Percentiles rank a stretch among this genome's conserved stretches.
Conservation (phyloP, 2,797 vertebrate genomes). For the Rhinogobio ventralis region DNA sequence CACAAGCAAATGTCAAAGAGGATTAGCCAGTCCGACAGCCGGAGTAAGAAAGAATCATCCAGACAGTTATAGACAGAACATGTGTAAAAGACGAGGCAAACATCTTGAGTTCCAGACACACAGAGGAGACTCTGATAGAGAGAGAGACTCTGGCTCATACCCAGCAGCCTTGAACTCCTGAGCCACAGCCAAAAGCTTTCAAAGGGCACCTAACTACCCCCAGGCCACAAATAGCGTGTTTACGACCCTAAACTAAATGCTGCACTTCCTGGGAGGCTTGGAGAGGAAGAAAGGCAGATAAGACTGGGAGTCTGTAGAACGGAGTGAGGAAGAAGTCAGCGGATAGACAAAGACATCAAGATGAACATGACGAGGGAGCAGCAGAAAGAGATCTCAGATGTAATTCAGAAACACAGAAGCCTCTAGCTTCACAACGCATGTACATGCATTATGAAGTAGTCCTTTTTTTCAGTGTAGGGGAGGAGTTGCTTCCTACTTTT, state of each 20-base stretch:
- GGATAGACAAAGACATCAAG: neutral
- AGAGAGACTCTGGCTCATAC: slow-evolving; percentile 24
- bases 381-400: neutral
- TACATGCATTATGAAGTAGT: neutral
- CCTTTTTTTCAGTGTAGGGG: neutral
- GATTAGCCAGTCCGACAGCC: slow-evolving; percentile 30
- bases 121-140: slow-evolving; percentile 26
- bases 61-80: slow-evolving; percentile 26
- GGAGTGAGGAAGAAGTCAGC: neutral
- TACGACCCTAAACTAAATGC: slow-evolving; percentile 17
- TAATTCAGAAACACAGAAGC: slow-evolving; percentile 1
- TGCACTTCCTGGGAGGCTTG: slow-evolving; percentile 19
- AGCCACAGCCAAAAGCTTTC: slow-evolving; percentile 33
- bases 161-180: slow-evolving; percentile 36
- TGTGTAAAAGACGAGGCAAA: slow-evolving; percentile 18
- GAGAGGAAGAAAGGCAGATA: neutral
- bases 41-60: slow-evolving; percentile 11
- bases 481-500: neutral
- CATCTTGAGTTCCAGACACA: slow-evolving; percentile 35
- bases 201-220: slow-evolving; percentile 12
- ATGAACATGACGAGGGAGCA: neutral
- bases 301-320: neutral
- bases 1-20: slow-evolving; percentile 23
- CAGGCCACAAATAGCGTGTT: slow-evolving; percentile 39
- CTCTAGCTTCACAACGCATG: neutral